Conservation (phyloP, 2,797 vertebrate genomes). For the Odontamblyopus lacepedii region DNA sequence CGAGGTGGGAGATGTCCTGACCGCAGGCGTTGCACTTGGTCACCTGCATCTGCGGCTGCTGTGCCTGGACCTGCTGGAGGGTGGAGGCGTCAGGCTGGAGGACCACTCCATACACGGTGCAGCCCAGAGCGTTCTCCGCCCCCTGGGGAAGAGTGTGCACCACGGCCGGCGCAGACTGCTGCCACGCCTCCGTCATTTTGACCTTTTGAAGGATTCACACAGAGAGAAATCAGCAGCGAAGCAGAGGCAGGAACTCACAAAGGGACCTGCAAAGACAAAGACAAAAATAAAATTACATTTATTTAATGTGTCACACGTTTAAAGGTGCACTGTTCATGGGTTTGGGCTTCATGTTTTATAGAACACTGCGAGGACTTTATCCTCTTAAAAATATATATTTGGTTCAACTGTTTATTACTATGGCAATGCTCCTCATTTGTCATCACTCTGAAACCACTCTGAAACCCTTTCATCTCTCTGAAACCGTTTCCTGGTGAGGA, state of each 20-base stretch:
- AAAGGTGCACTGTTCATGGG: background rate
- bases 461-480: too few species aligned
- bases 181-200: slow-evolving; percentile 82
- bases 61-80: slow-evolving; percentile 80
- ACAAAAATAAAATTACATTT: background rate
- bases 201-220: background rate
- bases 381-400: too few species aligned
- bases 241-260: background rate
- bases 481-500: too few species aligned
- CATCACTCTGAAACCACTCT: too few species aligned
- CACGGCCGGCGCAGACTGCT: slow-evolving; percentile 85
- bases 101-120: slow-evolving; percentile 94
- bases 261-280: background rate
- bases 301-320: too few species aligned
- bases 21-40: slow-evolving; percentile 92
- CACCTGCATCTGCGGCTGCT: slow-evolving; percentile 82
- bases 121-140: slow-evolving; percentile 89
- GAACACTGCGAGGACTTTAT: too few species aligned
- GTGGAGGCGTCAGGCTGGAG: slow-evolving; percentile 85
- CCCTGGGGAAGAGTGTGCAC: slow-evolving; percentile 89
- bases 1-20: slow-evolving; percentile 91
- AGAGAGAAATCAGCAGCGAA: background rate
- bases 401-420: too few species aligned
- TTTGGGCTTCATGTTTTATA: too few species aligned
- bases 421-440: too few species aligned